These are phyloP conservation scores for Formica selysi DNA, from an alignment of 1,140 invertebrate species.

Conservation along the genomic window DNA sequence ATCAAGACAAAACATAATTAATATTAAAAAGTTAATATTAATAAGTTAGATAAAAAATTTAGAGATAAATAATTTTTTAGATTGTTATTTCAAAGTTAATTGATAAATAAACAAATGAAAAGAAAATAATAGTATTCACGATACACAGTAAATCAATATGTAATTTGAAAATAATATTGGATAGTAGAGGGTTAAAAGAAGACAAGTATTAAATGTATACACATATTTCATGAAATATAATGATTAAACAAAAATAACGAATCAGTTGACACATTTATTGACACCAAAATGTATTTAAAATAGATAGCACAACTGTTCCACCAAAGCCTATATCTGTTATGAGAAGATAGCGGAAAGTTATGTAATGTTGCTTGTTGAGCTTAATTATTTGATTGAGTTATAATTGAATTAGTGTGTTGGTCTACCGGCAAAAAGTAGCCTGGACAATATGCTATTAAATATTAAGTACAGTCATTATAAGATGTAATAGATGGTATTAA, in stretches of 20 bases:
- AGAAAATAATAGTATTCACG: not conserved
- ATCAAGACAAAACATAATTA: not conserved
- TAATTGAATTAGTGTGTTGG: slow-evolving; percentile 68
- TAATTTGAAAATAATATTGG: not conserved
- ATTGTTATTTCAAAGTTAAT: slow-evolving; percentile 20
- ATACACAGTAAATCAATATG: too few relatives aligned
- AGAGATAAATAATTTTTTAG: slow-evolving; percentile 30
- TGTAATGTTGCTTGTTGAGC: slow-evolving; percentile 65
- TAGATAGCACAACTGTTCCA: not conserved
- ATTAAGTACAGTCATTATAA: slow-evolving; percentile 36
- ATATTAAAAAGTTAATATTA: not conserved
- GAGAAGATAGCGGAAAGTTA: slow-evolving; percentile 64
- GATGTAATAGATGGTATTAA: not conserved
- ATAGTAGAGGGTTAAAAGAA: not conserved
- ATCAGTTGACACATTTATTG: slow-evolving; percentile 3
- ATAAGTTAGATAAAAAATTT: slow-evolving; percentile 3
- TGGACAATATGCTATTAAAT: slow-evolving; percentile 29
- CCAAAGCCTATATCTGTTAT: not conserved
- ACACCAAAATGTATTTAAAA: slow-evolving; percentile 26
- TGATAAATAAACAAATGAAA: slow-evolving; percentile 11
- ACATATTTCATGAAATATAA: not conserved
- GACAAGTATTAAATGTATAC: not conserved
- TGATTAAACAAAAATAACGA: not conserved
- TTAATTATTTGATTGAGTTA: slow-evolving; percentile 76
- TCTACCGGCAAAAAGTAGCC: slow-evolving; percentile 5